phyloP scores from a whole-genome alignment of 1,140 invertebrate species.

The Steinernema feltiae region DNA sequence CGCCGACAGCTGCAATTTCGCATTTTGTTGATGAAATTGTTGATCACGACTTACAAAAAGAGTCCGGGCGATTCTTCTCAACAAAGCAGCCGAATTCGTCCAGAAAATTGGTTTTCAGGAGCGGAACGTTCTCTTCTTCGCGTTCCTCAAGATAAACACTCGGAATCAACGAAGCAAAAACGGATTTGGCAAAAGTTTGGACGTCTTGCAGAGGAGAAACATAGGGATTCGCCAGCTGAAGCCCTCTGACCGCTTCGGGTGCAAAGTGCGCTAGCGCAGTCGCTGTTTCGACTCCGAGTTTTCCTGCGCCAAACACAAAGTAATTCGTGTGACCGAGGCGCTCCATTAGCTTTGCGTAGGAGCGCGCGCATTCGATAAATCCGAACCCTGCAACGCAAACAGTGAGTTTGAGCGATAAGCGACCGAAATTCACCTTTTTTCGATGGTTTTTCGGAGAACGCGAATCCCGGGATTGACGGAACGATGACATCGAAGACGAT shows the following conservation, averaged over 20 bases:
- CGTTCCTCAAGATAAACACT: slow-evolving; percentile 10
- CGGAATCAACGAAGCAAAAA: slow-evolving; percentile 19
- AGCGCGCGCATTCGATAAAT: slow-evolving; percentile 25
- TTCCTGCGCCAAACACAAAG: slow-evolving; percentile 28
- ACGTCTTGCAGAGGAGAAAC: not conserved
- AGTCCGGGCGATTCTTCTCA: not conserved
- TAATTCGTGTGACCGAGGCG: slow-evolving; percentile 26
- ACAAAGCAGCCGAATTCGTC: slow-evolving; percentile 10
- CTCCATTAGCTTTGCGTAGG: slow-evolving; percentile 40
- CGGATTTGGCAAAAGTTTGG: not conserved
- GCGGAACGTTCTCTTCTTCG: not conserved
- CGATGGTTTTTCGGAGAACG: slow-evolving; percentile 34
- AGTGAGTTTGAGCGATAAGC: not conserved
- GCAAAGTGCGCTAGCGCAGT: slow-evolving; percentile 23
- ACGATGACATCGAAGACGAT: slow-evolving; percentile 42
- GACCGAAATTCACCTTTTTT: slow-evolving; percentile 29
- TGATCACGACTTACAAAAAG: not conserved
- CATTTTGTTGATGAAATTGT: not conserved
- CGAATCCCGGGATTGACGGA: slow-evolving; percentile 41
- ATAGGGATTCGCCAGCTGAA: slow-evolving; percentile 34
- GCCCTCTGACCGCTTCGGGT: slow-evolving; percentile 23
- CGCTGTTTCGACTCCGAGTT: slow-evolving; percentile 34
- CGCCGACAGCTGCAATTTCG: slow-evolving; percentile 23
- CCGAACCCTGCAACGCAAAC: slow-evolving; percentile 36
- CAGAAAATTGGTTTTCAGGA: slow-evolving; percentile 10